These are phyloP conservation scores for Lophochroa leadbeateri DNA, from an alignment of 2,113 vertebrate genomes.

Conservation along the genomic window DNA sequence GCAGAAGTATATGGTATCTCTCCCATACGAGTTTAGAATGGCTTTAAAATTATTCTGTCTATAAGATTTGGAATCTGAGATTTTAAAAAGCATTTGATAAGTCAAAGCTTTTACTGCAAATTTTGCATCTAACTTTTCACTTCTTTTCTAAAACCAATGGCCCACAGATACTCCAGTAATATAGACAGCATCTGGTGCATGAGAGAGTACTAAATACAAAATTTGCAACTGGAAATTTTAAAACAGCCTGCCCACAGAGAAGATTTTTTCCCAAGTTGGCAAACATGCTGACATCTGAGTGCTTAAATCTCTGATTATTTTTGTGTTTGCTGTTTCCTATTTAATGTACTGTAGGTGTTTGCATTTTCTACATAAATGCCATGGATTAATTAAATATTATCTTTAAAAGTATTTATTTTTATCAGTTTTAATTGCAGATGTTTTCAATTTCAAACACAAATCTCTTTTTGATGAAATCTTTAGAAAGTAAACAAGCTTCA, in stretches of 20 bases:
- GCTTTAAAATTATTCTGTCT: background rate
- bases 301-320: slow-evolving; percentile 14
- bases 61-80: background rate
- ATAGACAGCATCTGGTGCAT: background rate
- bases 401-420: slow-evolving; percentile 43
- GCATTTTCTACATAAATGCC: background rate
- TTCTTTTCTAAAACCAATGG: background rate
- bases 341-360: slow-evolving; percentile 1
- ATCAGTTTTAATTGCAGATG: slow-evolving; percentile 29
- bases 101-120: background rate
- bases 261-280: background rate
- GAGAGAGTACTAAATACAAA: background rate
- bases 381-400: slow-evolving; percentile 41
- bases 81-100: background rate
- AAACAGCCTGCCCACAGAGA: background rate
- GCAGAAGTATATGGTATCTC: background rate
- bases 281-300: background rate
- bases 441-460: slow-evolving; percentile 30
- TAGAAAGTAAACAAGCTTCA: slow-evolving; percentile 31
- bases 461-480: slow-evolving; percentile 19
- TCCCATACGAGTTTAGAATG: background rate
- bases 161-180: background rate
- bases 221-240: background rate
- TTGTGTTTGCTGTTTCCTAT: slow-evolving; percentile 23
- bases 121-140: background rate